Conservation (phyloP, 1,140 invertebrate species). For the Cydia strobilella region DNA sequence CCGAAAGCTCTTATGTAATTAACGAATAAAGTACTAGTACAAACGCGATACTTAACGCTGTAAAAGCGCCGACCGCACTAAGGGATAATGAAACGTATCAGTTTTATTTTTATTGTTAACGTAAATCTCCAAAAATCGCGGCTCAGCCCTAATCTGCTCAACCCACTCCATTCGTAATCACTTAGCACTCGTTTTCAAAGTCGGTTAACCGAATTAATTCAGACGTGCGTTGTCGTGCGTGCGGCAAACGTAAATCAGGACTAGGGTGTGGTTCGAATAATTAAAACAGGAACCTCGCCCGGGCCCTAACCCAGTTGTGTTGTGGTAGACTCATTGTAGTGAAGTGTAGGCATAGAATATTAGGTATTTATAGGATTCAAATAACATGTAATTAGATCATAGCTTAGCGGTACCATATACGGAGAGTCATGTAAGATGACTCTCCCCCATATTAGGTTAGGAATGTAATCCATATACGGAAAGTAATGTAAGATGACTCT, state of each 20-base stretch:
- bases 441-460: too few species aligned
- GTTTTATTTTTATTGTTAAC: neutral
- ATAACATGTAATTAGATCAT: too few species aligned
- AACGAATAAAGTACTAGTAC: too few species aligned
- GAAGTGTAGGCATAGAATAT: too few species aligned
- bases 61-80: too few species aligned
- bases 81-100: neutral
- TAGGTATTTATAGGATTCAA: too few species aligned
- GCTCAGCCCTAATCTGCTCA: neutral
- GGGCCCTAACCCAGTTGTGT: slow-evolving; percentile 17
- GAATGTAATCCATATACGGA: too few species aligned
- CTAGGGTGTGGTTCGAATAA: slow-evolving; percentile 8
- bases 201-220: slow-evolving; percentile 14
- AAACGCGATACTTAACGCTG: too few species aligned
- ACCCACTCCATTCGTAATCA: slow-evolving; percentile 10
- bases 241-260: slow-evolving; percentile 12
- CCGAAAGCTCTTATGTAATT: too few species aligned
- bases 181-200: slow-evolving; percentile 8
- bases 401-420: too few species aligned
- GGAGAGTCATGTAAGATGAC: too few species aligned
- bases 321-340: slow-evolving; percentile 7
- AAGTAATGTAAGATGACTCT: too few species aligned
- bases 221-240: slow-evolving; percentile 15
- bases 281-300: slow-evolving; percentile 18
- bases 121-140: neutral